These are phyloP conservation scores for Drosophila subobscura DNA, from an alignment of 1,140 invertebrate species.

Conservation along the genomic window DNA sequence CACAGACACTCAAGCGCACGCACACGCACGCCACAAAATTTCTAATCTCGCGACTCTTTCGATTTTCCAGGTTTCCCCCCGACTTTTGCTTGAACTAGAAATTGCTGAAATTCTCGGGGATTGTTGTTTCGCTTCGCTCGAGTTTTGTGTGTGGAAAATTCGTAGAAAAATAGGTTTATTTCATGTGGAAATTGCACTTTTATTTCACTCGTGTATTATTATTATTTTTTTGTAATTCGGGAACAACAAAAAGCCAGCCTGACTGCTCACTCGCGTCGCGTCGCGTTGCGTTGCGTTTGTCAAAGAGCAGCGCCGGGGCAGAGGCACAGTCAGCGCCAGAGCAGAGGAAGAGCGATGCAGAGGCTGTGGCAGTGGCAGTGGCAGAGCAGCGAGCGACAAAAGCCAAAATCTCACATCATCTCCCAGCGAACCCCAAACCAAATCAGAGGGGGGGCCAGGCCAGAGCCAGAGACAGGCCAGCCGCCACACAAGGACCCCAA, in stretches of 20 bases:
- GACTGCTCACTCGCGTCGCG: conserved; percentile 76
- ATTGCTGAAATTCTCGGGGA: background rate
- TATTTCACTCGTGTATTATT: conserved; percentile 21
- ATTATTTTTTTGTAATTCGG: conserved; percentile 52
- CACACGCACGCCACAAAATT: conserved; percentile 30
- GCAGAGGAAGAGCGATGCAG: conserved; percentile 6
- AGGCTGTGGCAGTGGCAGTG: conserved; percentile 5
- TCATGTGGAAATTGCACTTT: conserved; percentile 1
- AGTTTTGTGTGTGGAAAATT: background rate
- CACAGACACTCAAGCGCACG: conserved; percentile 13
- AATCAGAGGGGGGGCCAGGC: conserved; percentile 19
- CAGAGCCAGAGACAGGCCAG: too few species aligned
- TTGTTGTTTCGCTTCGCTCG: too few species aligned
- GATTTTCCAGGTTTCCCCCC: conserved; percentile 35
- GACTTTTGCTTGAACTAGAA: too few species aligned
- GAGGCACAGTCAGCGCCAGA: conserved; percentile 5
- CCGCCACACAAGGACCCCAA: conserved; percentile 70
- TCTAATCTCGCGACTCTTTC: conserved; percentile 56
- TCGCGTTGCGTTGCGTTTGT: conserved; percentile 73
- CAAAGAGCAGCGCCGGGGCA: conserved; percentile 62
- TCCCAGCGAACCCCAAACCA: conserved; percentile 61
- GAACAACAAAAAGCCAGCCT: conserved; percentile 72
- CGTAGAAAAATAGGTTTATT: conserved; percentile 11
- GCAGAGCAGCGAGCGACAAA: conserved; percentile 70
- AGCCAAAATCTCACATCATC: conserved; percentile 80